A percentile compares a stretch with the other conserved stretches of the same genome.
These are phyloP conservation scores for Notiomystis cincta DNA, from an alignment of 2,113 vertebrate species.

Conservation along the genomic window DNA sequence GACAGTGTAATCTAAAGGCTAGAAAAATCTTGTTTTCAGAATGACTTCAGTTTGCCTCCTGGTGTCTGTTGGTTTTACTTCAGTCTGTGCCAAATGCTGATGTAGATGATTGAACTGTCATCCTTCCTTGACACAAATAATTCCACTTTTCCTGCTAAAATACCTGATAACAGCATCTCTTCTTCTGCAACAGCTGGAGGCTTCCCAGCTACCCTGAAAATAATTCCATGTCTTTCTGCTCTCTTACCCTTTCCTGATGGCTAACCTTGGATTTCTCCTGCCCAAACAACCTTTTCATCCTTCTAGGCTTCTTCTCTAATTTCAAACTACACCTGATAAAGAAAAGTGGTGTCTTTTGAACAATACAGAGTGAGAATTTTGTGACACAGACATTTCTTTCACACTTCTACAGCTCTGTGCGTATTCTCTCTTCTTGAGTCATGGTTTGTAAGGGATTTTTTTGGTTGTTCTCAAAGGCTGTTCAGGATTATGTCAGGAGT, in stretches of 20 bases:
- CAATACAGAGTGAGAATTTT: background rate
- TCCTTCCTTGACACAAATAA: background rate
- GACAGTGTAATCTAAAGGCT: background rate
- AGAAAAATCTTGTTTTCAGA: background rate
- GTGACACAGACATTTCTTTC: background rate
- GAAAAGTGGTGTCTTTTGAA: background rate
- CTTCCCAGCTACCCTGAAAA: background rate
- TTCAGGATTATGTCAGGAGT: background rate
- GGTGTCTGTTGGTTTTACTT: background rate
- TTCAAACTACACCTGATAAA: background rate
- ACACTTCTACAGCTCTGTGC: background rate
- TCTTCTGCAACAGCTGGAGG: background rate
- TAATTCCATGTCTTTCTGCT: background rate
- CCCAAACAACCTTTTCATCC: background rate
- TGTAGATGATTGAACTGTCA: background rate
- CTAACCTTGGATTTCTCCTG: background rate
- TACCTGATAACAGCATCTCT: background rate
- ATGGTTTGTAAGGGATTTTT: background rate
- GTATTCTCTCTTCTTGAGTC: background rate
- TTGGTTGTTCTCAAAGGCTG: background rate
- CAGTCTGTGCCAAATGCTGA: background rate
- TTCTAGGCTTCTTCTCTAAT: background rate
- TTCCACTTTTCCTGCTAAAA: background rate
- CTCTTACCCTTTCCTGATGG: background rate
- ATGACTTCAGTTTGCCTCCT: background rate